Percentiles rank a stretch among this genome's conserved stretches.
Conservation (phyloP, 2,113 vertebrate species). For the Tapirus terrestris region DNA sequence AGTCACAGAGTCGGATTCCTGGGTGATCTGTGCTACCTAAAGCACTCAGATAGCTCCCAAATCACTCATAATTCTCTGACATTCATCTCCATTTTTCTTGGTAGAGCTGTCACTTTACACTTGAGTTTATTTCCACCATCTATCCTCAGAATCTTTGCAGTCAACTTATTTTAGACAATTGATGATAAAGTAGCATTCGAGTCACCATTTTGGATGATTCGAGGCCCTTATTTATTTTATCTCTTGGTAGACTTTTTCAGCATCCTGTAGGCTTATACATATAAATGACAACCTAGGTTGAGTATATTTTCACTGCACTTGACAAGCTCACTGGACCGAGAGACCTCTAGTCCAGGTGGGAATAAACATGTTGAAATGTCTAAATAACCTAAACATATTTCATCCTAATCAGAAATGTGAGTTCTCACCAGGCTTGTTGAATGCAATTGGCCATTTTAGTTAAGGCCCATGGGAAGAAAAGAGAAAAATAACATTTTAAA, state of each 20-base stretch:
- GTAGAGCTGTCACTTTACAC: background rate
- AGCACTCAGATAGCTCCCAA: background rate
- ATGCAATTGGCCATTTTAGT: slow-evolving; percentile 14
- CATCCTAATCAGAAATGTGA: slow-evolving; percentile 5
- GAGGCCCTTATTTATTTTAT: slow-evolving; percentile 25
- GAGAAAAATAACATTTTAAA: slow-evolving; percentile 31
- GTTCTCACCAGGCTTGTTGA: background rate
- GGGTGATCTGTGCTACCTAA: background rate
- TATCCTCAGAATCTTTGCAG: slow-evolving; percentile 3
- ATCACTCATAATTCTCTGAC: slow-evolving; percentile 16
- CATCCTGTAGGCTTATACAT: background rate
- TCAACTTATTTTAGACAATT: slow-evolving; percentile 50
- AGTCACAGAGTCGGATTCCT: background rate
- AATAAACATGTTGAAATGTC: background rate
- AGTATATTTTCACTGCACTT: slow-evolving; percentile 28
- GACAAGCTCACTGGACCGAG: slow-evolving; percentile 13
- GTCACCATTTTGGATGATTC: slow-evolving; percentile 51
- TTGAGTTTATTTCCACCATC: slow-evolving; percentile 54
- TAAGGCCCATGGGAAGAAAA: slow-evolving; percentile 12
- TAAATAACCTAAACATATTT: slow-evolving; percentile 51
- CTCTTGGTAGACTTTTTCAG: background rate
- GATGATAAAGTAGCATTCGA: slow-evolving; percentile 41
- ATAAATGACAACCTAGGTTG: background rate
- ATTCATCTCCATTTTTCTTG: slow-evolving; percentile 34
- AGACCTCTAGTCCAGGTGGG: background rate